phyloP scores from a whole-genome alignment of 2,888 invertebrate species.

The Orthonevra nobilis region DNA sequence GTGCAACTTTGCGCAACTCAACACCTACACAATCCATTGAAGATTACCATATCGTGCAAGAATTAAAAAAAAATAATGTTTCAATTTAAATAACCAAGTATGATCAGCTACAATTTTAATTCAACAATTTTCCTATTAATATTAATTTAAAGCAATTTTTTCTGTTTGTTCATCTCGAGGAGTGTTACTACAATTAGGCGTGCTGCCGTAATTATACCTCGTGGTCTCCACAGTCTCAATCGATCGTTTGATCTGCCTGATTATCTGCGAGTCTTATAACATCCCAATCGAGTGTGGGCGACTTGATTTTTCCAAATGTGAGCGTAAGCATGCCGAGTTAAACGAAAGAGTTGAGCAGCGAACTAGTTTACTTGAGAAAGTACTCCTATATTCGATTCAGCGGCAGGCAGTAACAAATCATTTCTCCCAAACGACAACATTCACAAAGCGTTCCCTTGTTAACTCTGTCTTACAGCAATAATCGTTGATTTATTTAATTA shows the following conservation, averaged over 20 bases:
- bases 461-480: constrained; percentile 16
- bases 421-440: neutral
- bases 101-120: constrained; percentile 44
- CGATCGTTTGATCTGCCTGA: constrained; percentile 44
- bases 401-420: constrained; percentile 14
- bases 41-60: constrained; percentile 21
- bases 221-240: constrained; percentile 39
- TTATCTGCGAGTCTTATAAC: constrained; percentile 23
- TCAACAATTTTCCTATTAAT: constrained; percentile 64
- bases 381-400: constrained; percentile 2
- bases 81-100: constrained; percentile 37
- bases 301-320: constrained; percentile 38
- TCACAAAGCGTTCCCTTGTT: neutral
- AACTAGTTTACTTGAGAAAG: constrained; percentile 50
- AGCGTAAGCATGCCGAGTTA: too few relatives aligned
- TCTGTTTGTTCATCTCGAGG: constrained; percentile 43
- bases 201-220: constrained; percentile 46
- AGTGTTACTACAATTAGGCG: constrained; percentile 59
- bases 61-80: too few relatives aligned
- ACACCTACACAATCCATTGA: constrained; percentile 26
- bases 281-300: constrained; percentile 22
- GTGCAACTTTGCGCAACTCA: too few relatives aligned
- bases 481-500: constrained; percentile 42
- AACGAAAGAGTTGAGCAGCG: constrained; percentile 53
- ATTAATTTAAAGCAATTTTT: constrained; percentile 60